A percentile compares a stretch with the other conserved stretches of the same genome.
phyloP scores from a whole-genome alignment of 2,797 vertebrate species.

The Erpetoichthys calabaricus region DNA sequence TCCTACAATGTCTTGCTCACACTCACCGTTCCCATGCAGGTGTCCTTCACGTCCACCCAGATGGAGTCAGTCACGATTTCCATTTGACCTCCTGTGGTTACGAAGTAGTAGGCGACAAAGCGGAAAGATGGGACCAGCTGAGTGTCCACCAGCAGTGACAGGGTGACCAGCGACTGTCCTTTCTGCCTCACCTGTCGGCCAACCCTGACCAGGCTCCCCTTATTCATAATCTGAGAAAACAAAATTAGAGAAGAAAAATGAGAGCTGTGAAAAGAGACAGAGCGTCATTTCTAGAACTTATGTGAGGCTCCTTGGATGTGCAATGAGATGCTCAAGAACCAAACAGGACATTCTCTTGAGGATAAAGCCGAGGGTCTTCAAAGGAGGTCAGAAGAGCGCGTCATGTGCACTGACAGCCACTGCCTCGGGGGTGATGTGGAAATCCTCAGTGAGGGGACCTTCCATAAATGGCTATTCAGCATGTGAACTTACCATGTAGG shows the following conservation, averaged over 20 bases:
- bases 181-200: constrained; percentile 24
- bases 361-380: no score
- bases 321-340: no score
- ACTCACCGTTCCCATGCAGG: constrained; percentile 52
- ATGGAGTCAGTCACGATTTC: constrained; percentile 61
- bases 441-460: no score
- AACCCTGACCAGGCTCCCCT: constrained; percentile 38
- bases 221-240: constrained; percentile 40
- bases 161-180: constrained; percentile 10
- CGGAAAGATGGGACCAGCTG: constrained; percentile 57
- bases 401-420: no score
- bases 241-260: neutral
- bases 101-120: constrained; percentile 47
- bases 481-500: constrained; percentile 40
- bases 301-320: neutral
- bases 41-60: constrained; percentile 48
- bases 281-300: neutral
- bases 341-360: neutral
- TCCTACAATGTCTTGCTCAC: neutral
- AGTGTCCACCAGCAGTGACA: constrained; percentile 28
- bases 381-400: no score
- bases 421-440: no score
- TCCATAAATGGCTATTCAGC: no score
- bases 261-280: neutral
- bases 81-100: constrained; percentile 14